Evolutionary conservation across 2,797 vertebrate species (phyloP).

Genomic region (Poliocrania exsul): DNA sequence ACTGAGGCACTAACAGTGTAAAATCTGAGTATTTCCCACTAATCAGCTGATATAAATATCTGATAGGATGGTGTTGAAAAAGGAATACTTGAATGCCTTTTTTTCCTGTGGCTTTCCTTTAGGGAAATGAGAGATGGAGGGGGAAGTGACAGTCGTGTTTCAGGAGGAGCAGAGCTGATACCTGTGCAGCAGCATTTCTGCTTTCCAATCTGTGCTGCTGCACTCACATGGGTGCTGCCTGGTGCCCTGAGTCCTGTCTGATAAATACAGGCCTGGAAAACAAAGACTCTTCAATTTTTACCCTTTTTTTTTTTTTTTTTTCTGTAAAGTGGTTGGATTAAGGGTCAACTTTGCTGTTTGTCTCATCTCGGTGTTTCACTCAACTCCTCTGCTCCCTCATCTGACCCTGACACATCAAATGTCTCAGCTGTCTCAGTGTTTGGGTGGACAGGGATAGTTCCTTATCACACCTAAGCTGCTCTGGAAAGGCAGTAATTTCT

Average conservation of each 20-base stretch:
- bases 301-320: too few relatives aligned
- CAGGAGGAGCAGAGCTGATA: not conserved
- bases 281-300: not conserved
- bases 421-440: not conserved
- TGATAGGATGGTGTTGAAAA: not conserved
- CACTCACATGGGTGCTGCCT: not conserved
- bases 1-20: not conserved
- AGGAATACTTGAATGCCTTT: not conserved
- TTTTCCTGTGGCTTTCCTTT: not conserved
- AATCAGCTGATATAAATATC: not conserved
- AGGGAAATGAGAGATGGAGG: not conserved
- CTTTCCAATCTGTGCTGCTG: rapidly evolving
- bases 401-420: not conserved
- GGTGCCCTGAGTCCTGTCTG: not conserved
- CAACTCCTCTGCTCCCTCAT: not conserved
- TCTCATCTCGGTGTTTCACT: not conserved
- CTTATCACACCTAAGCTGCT: not conserved
- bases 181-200: rapidly evolving
- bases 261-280: not conserved
- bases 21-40: not conserved
- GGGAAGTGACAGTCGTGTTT: not conserved
- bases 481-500: not conserved
- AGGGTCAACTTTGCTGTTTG: not conserved
- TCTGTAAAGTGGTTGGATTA: not conserved
- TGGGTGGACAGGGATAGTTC: rapidly evolving